Base-by-base conservation (phyloP, 2,888 invertebrate genomes). In the Hoplodrina ambigua region DNA sequence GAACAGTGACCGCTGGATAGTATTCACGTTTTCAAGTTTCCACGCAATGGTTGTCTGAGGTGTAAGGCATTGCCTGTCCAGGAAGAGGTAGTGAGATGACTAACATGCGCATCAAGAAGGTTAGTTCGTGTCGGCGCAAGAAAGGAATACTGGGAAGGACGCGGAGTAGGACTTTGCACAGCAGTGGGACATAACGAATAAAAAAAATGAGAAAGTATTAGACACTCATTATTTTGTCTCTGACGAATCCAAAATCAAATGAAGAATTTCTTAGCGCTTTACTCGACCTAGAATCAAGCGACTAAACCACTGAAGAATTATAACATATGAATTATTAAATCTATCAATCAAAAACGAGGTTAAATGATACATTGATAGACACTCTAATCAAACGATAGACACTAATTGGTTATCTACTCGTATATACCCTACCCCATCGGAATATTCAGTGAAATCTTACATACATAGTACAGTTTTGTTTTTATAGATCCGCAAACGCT, bases 401-500 rank as follows among this genome's bases (percentile, higher is more conserved):
- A 33, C 20, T 50, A 50, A 56, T 74, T 74, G 13, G 65, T 13
- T 54, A 50, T 44, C 19, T 17, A n/a, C n/a, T n/a, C n/a, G n/a
- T n/a, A 46, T 19, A 11, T n/a, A n/a, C 11, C 15, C 44, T 25
- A 50, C 11, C 15, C 44, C 33, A 55, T 58, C 11, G 37, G 13
- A 56, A 11, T 52, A 62, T 41, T 37, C 19, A 50, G 44, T 33
- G 11, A 37, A n/a, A 59, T 57, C 15, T 3, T 50, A 19, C 25
- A 62, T 49, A 61, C 49, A 75, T 56, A 70, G 19, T 46, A 63
- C 75, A 75, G 62, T 66, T 70, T 75, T 76, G 70, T 85, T 81
- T 83, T 81, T 84, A 75, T 81, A 81, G 80, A 84, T 82, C 76
- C 78, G 75, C 76, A 37, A 60, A 75, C 72, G 70, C 19, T 69